Percentiles rank a stretch among this genome's conserved stretches.
phyloP scores from a whole-genome alignment of 2,888 invertebrate species.

The Acleris emargana region DNA sequence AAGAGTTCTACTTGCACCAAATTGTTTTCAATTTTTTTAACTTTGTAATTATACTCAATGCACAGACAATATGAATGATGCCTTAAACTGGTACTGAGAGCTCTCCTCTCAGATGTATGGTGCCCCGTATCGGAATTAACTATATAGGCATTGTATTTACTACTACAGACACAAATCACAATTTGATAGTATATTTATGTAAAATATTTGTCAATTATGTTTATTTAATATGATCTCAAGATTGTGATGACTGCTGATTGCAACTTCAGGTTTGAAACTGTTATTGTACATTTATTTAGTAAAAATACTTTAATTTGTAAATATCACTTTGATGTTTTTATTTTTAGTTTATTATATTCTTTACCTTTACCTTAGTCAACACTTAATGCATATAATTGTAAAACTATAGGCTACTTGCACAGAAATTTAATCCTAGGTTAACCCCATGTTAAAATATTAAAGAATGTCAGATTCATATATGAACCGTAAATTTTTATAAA shows the following conservation, averaged over 20 bases:
- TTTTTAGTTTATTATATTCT: constrained; percentile 34
- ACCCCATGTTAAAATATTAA: too few relatives aligned
- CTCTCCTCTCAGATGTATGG: constrained; percentile 8
- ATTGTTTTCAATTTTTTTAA: neutral
- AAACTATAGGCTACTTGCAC: too few relatives aligned
- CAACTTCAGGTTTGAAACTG: constrained; percentile 41
- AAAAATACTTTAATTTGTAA: constrained; percentile 45
- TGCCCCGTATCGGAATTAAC: neutral
- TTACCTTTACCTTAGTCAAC: constrained; percentile 36
- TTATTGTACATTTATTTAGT: constrained; percentile 44
- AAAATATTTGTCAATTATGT: constrained; percentile 41
- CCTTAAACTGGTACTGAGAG: constrained; percentile 11
- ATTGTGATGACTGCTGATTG: constrained; percentile 44
- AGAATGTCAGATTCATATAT: too few relatives aligned
- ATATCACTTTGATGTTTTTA: constrained; percentile 43
- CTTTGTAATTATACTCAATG: neutral
- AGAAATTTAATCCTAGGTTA: too few relatives aligned
- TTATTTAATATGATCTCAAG: constrained; percentile 61
- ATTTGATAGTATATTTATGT: constrained; percentile 35
- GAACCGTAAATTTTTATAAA: too few relatives aligned
- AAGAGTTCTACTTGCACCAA: constrained; percentile 10
- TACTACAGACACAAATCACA: constrained; percentile 34
- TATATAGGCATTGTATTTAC: constrained; percentile 1
- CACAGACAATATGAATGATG: constrained; percentile 9
- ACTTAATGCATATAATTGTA: neutral